Evolutionary conservation across 2,797 vertebrate species (phyloP).

Genomic region (Microhierax caerulescens): DNA sequence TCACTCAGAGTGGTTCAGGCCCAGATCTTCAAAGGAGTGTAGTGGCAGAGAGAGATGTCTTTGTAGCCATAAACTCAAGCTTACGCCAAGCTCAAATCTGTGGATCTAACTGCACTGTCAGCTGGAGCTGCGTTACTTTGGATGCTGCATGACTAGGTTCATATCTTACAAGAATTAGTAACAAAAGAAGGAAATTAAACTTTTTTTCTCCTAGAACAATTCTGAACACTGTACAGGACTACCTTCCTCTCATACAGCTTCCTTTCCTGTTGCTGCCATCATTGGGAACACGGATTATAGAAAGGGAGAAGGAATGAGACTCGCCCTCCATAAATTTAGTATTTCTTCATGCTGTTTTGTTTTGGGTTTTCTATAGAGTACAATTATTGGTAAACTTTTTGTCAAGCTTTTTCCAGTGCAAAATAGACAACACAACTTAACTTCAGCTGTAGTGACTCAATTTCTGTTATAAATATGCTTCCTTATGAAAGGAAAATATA

Average conservation of each 20-base stretch:
- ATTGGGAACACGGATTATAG: background rate
- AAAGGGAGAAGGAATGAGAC: background rate
- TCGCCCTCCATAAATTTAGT: background rate
- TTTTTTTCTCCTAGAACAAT: background rate
- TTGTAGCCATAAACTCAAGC: background rate
- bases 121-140: background rate
- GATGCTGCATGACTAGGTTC: background rate
- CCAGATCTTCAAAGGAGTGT: background rate
- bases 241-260: background rate
- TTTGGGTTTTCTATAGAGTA: background rate
- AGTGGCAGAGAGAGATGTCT: background rate
- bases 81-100: background rate
- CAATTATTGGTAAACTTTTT: background rate
- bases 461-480: background rate
- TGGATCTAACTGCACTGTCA: background rate
- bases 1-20: background rate
- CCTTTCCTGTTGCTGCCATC: background rate
- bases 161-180: background rate
- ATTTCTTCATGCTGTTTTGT: background rate
- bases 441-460: background rate
- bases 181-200: background rate
- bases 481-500: background rate
- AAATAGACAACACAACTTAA: background rate
- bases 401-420: background rate
- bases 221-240: background rate